A percentile compares a stretch with the other conserved stretches of the same genome.
phyloP scores from a whole-genome alignment of 2,888 invertebrate species.

The Idaea straminata region DNA sequence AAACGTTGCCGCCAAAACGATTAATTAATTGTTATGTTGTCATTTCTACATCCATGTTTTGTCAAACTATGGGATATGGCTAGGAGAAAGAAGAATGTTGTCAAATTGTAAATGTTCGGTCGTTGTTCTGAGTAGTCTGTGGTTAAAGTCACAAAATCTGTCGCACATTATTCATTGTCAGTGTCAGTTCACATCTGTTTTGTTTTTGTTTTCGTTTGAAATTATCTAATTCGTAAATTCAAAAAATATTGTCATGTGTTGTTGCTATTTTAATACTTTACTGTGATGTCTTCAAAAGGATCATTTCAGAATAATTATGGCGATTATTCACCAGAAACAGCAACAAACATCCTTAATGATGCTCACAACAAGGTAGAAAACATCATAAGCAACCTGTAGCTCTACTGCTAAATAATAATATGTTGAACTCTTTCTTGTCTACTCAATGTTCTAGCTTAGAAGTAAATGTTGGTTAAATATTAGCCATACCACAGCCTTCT shows the following conservation, averaged over 20 bases:
- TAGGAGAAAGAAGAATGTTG: neutral
- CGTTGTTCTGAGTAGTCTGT: neutral
- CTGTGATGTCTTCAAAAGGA: conserved; percentile 40
- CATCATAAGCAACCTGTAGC: conserved; percentile 10
- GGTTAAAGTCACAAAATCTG: neutral
- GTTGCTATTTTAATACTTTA: conserved; percentile 3
- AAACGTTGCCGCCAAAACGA: no score
- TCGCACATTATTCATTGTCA: no score
- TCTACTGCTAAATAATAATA: neutral
- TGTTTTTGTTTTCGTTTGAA: neutral
- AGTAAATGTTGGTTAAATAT: no score
- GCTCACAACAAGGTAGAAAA: conserved; percentile 41
- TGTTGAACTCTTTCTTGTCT: neutral
- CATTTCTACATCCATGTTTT: no score
- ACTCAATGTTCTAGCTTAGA: neutral
- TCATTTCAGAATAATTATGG: conserved; percentile 72
- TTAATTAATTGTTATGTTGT: no score
- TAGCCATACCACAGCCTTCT: no score
- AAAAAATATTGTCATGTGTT: neutral
- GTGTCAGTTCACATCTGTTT: neutral
- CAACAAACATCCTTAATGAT: conserved; percentile 53
- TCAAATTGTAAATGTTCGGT: neutral
- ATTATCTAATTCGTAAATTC: neutral
- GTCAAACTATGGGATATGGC: no score
- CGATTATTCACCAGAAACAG: conserved; percentile 59